Base-by-base conservation (phyloP, 2,888 invertebrate species). In the Tenthredo distinguenda region DNA sequence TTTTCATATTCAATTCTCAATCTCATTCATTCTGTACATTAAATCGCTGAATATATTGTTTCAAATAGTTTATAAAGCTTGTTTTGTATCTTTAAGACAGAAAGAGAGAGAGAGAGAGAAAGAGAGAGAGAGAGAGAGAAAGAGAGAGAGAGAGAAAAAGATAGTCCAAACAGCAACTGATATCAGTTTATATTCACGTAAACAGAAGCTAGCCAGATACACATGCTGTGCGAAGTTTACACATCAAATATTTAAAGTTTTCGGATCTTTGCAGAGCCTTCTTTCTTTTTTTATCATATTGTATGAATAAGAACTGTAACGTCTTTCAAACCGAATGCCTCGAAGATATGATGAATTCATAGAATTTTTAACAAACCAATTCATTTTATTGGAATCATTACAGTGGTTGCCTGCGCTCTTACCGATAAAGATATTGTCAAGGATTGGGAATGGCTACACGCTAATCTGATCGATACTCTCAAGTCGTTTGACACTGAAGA, bases 381-480 rank as follows among this genome's bases (percentile, higher is more conserved):
- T 26, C 4, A 62, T 62, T 10, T 26, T 12, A 62, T 62, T 26
- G 1, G 0, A 21, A 62, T 79, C 15, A 37, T 94, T 94, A 47
- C 93, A 99, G 99, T 97, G 91, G 96, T 99, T 90, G 97, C 99
- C 10, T 97, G 97, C 92, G 98, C 98, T 15, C 95, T 98, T 90
- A 98, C 97, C 3, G 96, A 96, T 89, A 95, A 96, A 90, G 99
- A 99, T 92, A 99, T 99, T 85, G 94, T 96, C 37, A 96, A 96
- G 92, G 97, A 99, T 93, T 99, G 99, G 99, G 96, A 97, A 92
- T 99, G 99, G 99, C 94, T 99, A 18, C 96, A 98, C 90, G 95
- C 96, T 84, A 97, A 99, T 95, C 95, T 99, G 1, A 96, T 97
- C 91, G 96, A 96, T 85, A 98, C 98, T 3, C 94, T 99, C 65